These are phyloP conservation scores for Syngnathus scovelli DNA, from an alignment of 2,113 vertebrate genomes.

Conservation along the genomic window DNA sequence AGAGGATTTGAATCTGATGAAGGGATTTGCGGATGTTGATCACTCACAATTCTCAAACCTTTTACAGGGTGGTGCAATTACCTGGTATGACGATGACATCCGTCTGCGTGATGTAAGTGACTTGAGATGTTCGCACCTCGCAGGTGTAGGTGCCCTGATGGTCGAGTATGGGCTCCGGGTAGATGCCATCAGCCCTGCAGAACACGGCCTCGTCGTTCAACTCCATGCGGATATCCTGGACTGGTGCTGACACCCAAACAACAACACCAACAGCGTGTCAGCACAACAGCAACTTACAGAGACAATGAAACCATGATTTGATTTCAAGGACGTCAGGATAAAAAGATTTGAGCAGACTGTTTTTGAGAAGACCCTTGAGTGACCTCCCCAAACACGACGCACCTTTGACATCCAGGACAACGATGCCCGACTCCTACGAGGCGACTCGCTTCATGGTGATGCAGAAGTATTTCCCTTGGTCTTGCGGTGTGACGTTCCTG, in stretches of 20 bases:
- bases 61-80: background rate
- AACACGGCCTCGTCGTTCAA: background rate
- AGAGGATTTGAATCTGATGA: too few relatives aligned
- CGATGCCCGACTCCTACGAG: background rate
- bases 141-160: slow-evolving; percentile 25
- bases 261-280: background rate
- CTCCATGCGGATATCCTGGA: background rate
- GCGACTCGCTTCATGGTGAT: background rate
- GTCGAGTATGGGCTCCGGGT: slow-evolving; percentile 4
- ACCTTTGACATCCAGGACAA: slow-evolving; percentile 14
- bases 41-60: too few relatives aligned
- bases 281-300: background rate
- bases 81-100: slow-evolving; percentile 1
- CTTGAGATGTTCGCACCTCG: slow-evolving; percentile 7
- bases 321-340: too few relatives aligned
- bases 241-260: background rate
- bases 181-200: slow-evolving; percentile 10
- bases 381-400: background rate
- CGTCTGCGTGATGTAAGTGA: slow-evolving; percentile 8
- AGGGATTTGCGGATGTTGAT: too few relatives aligned
- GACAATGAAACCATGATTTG: too few relatives aligned
- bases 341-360: too few relatives aligned
- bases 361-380: too few relatives aligned
- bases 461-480: slow-evolving; percentile 24
- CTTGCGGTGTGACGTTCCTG: slow-evolving; percentile 4